These are phyloP conservation scores for Drosophila gunungcola DNA, from an alignment of 1,140 invertebrate genomes.

Conservation along the genomic window DNA sequence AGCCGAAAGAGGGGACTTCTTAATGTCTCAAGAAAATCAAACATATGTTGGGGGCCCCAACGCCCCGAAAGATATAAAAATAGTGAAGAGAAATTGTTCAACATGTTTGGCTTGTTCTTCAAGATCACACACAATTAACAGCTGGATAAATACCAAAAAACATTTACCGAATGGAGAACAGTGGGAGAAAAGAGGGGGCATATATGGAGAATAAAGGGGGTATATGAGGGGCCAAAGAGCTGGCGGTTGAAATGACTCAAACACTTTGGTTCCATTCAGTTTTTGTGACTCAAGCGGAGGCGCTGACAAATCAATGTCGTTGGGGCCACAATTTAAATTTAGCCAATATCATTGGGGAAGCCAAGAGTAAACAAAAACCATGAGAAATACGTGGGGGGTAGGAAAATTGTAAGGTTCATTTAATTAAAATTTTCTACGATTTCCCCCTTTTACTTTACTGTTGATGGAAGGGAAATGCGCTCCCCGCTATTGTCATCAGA, in stretches of 20 bases:
- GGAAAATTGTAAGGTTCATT: slow-evolving; percentile 11
- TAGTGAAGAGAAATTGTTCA: slow-evolving; percentile 54
- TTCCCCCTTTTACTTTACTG: slow-evolving; percentile 4
- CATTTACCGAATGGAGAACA: slow-evolving; percentile 18
- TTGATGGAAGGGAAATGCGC: slow-evolving; percentile 17
- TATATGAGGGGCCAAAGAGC: background rate
- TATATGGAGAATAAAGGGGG: background rate
- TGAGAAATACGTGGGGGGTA: background rate
- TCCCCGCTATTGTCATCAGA: slow-evolving; percentile 21
- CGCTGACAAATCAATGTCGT: slow-evolving; percentile 74
- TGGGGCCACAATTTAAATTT: slow-evolving; percentile 63
- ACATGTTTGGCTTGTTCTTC: slow-evolving; percentile 46
- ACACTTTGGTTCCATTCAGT: slow-evolving; percentile 18
- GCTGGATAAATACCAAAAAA: slow-evolving; percentile 69
- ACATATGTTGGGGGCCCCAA: slow-evolving; percentile 26
- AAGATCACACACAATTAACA: slow-evolving; percentile 72
- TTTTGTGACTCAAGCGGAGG: slow-evolving; percentile 28
- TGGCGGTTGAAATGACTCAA: slow-evolving; percentile 31
- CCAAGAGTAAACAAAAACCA: slow-evolving; percentile 10
- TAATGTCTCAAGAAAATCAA: slow-evolving; percentile 38
- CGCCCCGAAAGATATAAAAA: slow-evolving; percentile 53
- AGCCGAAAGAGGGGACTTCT: slow-evolving; percentile 5
- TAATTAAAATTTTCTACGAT: slow-evolving; percentile 36
- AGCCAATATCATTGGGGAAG: slow-evolving; percentile 58
- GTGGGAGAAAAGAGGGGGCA: slow-evolving; percentile 11